Percentiles rank a stretch among this genome's conserved stretches.
Conservation (phyloP, 1,140 invertebrate genomes). For the Rhagoletis pomonella region DNA sequence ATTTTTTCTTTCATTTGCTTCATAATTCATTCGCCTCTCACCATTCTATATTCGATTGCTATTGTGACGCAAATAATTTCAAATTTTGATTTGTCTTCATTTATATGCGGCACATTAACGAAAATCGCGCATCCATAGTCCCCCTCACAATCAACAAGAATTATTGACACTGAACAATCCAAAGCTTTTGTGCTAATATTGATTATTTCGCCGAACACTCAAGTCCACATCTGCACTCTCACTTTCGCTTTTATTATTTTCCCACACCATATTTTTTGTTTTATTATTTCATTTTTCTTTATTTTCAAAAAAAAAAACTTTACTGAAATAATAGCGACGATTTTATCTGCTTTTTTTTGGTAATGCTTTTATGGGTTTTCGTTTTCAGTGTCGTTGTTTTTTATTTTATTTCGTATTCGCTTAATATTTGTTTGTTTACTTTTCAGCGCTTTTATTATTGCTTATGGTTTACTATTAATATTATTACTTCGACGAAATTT, state of each 20-base stretch:
- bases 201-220: not conserved
- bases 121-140: not conserved
- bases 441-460: not conserved
- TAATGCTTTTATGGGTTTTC: constrained; percentile 11
- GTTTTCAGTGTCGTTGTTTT: not conserved
- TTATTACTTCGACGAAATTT: not conserved
- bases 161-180: not conserved
- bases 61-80: constrained; percentile 10
- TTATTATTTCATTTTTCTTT: not conserved
- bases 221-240: not conserved
- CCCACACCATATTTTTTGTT: not conserved
- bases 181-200: not conserved
- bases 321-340: not conserved
- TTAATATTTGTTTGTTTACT: constrained; percentile 44
- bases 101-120: constrained; percentile 32
- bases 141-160: not conserved
- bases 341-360: not conserved
- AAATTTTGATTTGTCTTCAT: not conserved
- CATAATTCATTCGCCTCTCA: too few relatives aligned
- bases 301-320: not conserved
- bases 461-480: constrained; percentile 12
- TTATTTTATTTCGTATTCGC: not conserved
- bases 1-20: too few relatives aligned
- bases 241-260: not conserved
- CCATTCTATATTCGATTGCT: not conserved